Conservation (phyloP, 2,113 vertebrate species). For the Laterallus jamaicensis region DNA sequence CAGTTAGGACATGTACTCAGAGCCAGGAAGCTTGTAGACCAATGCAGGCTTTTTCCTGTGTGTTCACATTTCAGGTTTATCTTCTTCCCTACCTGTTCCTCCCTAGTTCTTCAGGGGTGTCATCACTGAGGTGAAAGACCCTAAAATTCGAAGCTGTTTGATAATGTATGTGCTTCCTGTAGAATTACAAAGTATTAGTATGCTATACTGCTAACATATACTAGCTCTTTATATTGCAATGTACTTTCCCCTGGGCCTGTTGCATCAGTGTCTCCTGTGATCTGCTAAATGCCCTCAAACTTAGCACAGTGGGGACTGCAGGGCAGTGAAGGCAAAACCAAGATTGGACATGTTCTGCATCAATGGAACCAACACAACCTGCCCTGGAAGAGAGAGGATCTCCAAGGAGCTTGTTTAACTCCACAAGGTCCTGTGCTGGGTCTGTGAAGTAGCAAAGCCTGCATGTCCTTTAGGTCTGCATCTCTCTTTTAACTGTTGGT, state of each 20-base stretch:
- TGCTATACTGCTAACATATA: not conserved
- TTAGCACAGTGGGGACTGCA: not conserved
- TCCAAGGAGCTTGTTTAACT: not conserved
- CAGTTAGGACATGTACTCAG: not conserved
- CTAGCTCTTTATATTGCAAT: not conserved
- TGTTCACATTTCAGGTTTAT: not conserved
- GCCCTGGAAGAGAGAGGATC: fast-evolving
- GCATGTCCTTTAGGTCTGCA: not conserved
- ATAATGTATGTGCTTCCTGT: not conserved
- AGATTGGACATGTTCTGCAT: not conserved
- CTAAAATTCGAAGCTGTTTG: not conserved
- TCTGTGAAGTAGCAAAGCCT: not conserved
- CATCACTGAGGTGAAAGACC: not conserved
- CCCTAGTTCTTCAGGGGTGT: not conserved
- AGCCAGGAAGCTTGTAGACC: not conserved
- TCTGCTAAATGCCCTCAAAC: not conserved
- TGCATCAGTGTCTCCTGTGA: not conserved
- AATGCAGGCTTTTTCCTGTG: not conserved
- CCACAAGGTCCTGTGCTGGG: not conserved
- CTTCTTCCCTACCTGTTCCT: not conserved
- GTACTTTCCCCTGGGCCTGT: not conserved
- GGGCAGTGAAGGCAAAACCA: not conserved
- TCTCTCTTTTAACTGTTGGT: not conserved
- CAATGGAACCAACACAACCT: not conserved
- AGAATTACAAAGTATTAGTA: not conserved